Base-by-base conservation (phyloP, 2,888 invertebrate genomes). In the Athalia cordata region DNA sequence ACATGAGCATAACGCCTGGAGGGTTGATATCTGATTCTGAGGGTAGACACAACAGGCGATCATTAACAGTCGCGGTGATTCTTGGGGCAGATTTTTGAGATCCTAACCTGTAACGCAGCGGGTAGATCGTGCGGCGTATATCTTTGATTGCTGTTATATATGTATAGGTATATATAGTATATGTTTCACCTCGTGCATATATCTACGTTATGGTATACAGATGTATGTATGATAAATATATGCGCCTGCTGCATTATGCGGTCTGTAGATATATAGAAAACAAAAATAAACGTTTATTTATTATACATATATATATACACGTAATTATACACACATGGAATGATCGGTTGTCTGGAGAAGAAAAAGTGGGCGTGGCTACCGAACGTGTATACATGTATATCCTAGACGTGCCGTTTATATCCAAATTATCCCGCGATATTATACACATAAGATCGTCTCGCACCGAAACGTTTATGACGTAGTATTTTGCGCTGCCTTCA, bases 281-380 rank as follows among this genome's bases (percentile, higher is more conserved):
- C 7, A 49, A 49, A 49, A n/a, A 7, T 43, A 62, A 29, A 7
- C 29, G 5, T 3, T 3, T 4, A 29, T 65, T 4, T 65, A 47
- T 47, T 68, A 68, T 52, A 52, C 50, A 68, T 68, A 65, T 9
- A 13, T 65, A 47, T 13, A 47, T 68, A 52, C 15, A 66, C 1
- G 29, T 29, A 29, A 29, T 29, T 29, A 29, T 29, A 29, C 29
- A 29, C 29, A 29, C 29, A 29, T 29, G 29, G 66, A 15, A 49
- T 49, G 29, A 15, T 52, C 67, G 52, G 67, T 29, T 52, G 50
- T 52, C 13, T 68, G 52, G 66, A n/a, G 15, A n/a, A 43, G 64
- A 45, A 66, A 49, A n/a, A 6, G 29, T 68, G 67, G 67, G 67
- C 67, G 67, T 68, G 67, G 67, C 52, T 52, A 68, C 29, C 15